Percentiles rank a stretch among this genome's conserved stretches.
These are phyloP conservation scores for Tylochromis polylepis DNA, from an alignment of 2,113 vertebrate species.

Conservation along the genomic window DNA sequence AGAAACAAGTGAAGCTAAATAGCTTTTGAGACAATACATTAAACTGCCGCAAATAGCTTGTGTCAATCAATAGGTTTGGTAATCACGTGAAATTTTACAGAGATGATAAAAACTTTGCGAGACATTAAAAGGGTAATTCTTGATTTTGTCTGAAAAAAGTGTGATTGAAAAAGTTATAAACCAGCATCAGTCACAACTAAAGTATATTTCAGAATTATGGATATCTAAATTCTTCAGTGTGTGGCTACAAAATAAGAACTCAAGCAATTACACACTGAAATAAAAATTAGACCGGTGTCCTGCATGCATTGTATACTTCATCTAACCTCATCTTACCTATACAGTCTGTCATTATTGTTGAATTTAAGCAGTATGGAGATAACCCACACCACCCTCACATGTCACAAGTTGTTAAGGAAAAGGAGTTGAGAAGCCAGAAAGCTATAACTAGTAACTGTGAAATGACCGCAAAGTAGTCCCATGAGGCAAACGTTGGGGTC, in stretches of 20 bases:
- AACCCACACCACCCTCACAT: neutral
- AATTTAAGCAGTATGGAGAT: neutral
- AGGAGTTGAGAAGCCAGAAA: neutral
- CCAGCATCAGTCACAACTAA: neutral
- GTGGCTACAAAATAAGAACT: neutral
- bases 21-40: neutral
- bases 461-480: neutral
- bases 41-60: neutral
- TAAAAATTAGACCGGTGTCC: neutral
- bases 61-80: neutral
- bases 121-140: neutral
- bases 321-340: neutral
- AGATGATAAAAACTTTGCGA: neutral
- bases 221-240: neutral
- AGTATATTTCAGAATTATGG: neutral
- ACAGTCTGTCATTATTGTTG: neutral
- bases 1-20: neutral
- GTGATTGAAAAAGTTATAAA: neutral
- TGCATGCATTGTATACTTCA: neutral
- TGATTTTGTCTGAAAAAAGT: neutral
- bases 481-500: neutral
- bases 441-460: neutral
- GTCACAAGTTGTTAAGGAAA: neutral
- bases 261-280: neutral
- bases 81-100: neutral